A percentile compares a stretch with the other conserved stretches of the same genome.
Evolutionary conservation across 2,797 vertebrate genomes (phyloP).

Genomic region (Hylomyscus alleni): DNA sequence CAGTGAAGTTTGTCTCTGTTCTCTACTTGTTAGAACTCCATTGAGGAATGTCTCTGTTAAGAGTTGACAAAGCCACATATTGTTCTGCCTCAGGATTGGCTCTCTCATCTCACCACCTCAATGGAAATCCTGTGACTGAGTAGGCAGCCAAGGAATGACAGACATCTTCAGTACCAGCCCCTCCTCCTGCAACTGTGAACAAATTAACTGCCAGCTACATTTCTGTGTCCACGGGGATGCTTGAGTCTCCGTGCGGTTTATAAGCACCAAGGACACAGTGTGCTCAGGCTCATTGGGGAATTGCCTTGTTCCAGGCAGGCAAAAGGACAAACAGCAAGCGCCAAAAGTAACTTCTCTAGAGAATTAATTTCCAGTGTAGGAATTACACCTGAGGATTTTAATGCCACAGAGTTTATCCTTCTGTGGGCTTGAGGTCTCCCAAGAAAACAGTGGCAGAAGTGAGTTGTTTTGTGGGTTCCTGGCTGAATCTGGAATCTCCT

Average conservation of each 20-base stretch:
- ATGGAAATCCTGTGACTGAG: not conserved
- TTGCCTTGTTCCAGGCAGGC: constrained; percentile 63
- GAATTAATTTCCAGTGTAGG: constrained; percentile 45
- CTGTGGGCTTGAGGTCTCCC: not conserved
- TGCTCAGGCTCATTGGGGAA: constrained; percentile 34
- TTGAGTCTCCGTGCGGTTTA: constrained; percentile 17
- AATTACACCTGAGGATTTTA: constrained; percentile 62
- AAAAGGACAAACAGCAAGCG: constrained; percentile 69
- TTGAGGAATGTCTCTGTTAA: constrained; percentile 21
- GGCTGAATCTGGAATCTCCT: not conserved
- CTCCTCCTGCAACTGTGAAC: not conserved
- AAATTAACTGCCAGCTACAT: not conserved
- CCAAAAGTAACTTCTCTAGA: constrained; percentile 60
- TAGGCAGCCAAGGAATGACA: not conserved
- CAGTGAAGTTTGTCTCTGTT: not conserved
- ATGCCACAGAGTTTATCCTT: not conserved
- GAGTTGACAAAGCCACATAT: not conserved
- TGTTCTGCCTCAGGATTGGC: not conserved
- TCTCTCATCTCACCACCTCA: constrained; percentile 24
- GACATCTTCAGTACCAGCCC: not conserved
- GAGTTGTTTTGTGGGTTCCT: not conserved
- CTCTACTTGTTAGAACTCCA: not conserved
- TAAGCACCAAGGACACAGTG: constrained; percentile 6
- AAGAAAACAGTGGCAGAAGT: not conserved
- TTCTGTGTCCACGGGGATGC: not conserved